Evolutionary conservation across 2,113 vertebrate genomes (phyloP).

Genomic region (Tychaedon coryphoeus): DNA sequence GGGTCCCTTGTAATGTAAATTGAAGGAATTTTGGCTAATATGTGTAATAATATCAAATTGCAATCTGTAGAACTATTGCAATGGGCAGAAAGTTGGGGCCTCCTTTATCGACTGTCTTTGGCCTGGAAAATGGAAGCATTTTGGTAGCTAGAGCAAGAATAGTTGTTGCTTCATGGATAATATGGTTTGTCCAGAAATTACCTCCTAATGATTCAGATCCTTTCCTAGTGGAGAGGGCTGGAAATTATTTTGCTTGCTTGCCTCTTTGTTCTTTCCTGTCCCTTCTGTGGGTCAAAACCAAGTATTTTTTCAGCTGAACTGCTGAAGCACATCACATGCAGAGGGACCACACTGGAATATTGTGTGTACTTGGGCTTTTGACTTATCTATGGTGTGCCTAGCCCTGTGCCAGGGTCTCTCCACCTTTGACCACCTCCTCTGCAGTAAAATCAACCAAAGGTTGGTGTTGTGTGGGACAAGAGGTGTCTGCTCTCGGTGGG

Average conservation of each 20-base stretch:
- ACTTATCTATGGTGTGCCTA: not conserved
- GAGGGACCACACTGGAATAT: not conserved
- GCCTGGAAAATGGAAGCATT: not conserved
- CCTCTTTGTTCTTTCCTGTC: not conserved
- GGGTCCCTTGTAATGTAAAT: not conserved
- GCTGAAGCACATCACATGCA: not conserved
- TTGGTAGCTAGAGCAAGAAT: not conserved
- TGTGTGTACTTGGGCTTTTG: not conserved
- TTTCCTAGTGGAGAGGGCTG: not conserved
- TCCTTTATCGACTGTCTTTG: not conserved
- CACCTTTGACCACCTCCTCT: not conserved
- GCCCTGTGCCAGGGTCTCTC: not conserved
- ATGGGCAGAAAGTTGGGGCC: not conserved
- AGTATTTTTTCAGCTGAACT: not conserved
- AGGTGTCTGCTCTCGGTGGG: not conserved
- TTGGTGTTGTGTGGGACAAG: fast-evolving
- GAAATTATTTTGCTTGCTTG: not conserved
- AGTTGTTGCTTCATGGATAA: not conserved
- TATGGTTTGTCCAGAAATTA: not conserved
- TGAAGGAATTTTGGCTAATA: not conserved
- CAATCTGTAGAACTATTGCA: not conserved
- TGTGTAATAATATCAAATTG: not conserved
- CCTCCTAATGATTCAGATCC: not conserved
- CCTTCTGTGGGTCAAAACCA: not conserved
- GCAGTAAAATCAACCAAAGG: too few relatives aligned